Evolutionary conservation across 2,888 invertebrate species (phyloP), one percentile per base, ranked within the genome.

Genomic region (Eucriotettix oculatus): DNA sequence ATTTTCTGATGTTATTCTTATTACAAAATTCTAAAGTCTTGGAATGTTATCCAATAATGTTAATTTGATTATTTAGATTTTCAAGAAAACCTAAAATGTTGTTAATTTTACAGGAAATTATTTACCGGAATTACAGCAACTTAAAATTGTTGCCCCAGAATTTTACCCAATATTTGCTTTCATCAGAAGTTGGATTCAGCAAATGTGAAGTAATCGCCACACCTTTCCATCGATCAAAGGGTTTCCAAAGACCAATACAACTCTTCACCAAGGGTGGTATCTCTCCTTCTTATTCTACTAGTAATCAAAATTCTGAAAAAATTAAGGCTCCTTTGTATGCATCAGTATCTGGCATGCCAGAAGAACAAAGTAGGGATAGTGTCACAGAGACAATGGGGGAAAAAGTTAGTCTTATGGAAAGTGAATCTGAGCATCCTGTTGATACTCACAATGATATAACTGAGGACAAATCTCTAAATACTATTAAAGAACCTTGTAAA

Each of bases 121-220:
- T 91, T 65, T 90, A 84, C 71, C 83, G 86, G 68, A 92, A 90
- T 72, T 96, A 87, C 77, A 84, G 86, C 68, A 79, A 79, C 58
- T 92, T 96, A 66, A 85, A 90, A 71, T 82, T 99, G 70, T 87
- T 86, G 67, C 99, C 99, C 10, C 87, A 92, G 67, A 87, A 90
- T 70, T 99, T 98, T 73, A 87, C 90, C 58, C 91, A 95, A 69
- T 98, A 89, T 74, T 79, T 99, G 48, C 78, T 97, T 7, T 88
- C 89, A 29, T 80, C 86, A 0, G 93, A 93, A 70, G 90, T 97
- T 54, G 96, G 96, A 9, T 97, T 96, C 75, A 86, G 85, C 69
- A 90, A 90, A 70, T 90, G 90, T 70, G 90, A 90, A 70, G 85
- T 89, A 2, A 76, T 96, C 54, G 91, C 89, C 42, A 80, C 82